These are phyloP conservation scores for Ceratina calcarata DNA, from an alignment of 1,140 invertebrate genomes.

Conservation along the genomic window DNA sequence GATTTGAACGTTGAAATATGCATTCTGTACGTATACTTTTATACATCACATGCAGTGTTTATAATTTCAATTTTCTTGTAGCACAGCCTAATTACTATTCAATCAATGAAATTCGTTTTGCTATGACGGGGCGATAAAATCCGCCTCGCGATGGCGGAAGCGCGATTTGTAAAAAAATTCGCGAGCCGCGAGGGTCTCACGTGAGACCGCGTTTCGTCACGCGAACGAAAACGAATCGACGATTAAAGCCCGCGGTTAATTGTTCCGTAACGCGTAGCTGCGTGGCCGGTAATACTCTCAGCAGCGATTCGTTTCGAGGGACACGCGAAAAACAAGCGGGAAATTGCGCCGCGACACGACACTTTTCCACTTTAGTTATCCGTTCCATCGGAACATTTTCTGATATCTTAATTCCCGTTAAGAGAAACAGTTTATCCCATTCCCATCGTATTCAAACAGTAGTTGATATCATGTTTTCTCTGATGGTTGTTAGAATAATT, in stretches of 20 bases:
- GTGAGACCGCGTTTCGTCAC: slow-evolving; percentile 53
- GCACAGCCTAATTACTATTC: too few species aligned
- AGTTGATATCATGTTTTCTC: neutral
- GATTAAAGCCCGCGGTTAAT: slow-evolving; percentile 47
- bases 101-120: too few species aligned
- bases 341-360: slow-evolving; percentile 40
- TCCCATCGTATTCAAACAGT: neutral
- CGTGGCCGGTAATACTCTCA: slow-evolving; percentile 22
- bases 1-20: too few species aligned
- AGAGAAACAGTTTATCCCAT: neutral
- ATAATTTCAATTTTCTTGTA: too few species aligned
- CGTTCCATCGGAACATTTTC: neutral
- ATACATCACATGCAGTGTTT: too few species aligned
- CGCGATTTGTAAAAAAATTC: slow-evolving; percentile 45
- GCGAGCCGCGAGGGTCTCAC: slow-evolving; percentile 38
- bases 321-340: slow-evolving; percentile 52
- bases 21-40: too few species aligned
- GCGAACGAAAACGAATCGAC: slow-evolving; percentile 55
- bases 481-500: neutral
- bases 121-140: slow-evolving; percentile 14
- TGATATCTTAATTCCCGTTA: slow-evolving; percentile 32
- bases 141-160: slow-evolving; percentile 23
- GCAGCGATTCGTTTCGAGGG: neutral
- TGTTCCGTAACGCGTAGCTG: slow-evolving; percentile 36
- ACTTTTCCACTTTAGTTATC: slow-evolving; percentile 35